Evolutionary conservation across 2,888 invertebrate genomes (phyloP), one percentile per base, ranked within the genome.

Genomic region (Eilema sororculum): DNA sequence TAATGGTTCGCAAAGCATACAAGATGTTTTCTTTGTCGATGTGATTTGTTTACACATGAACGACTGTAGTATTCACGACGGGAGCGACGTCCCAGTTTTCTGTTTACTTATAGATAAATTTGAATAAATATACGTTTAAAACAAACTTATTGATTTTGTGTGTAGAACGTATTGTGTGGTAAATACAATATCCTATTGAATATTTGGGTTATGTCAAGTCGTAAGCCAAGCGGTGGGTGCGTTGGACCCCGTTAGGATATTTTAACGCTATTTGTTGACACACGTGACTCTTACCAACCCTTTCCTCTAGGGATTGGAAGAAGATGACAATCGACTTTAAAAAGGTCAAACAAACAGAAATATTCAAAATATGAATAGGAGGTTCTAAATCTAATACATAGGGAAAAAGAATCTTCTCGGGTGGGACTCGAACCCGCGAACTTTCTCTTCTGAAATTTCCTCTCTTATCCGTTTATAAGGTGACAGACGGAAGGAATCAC

Each of bases 21-120:
- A 69, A 73, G 64, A 69, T 76, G 78, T 77, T 78, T 79, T 85
- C 84, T 87, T 89, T 89, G 87, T 86, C 84, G 80, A 77, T 78
- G 75, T 73, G 78, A 79, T 87, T 85, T 87, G 84, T 85, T 86
- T 84, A 84, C 82, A 87, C 88, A 84, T 86, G 84, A 84, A 86
- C 87, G 75, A 79, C 72, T 76, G 80, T 76, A 76, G 75, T 76
- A 78, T 73, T 72, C 73, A 72, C 2, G 59, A 10, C 63, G 37
- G 67, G 72, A 59, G 71, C 73, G 41, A 77, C 75, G 82, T 72
- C 77, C 81, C 60, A 77, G 68, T 76, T 78, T 52, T 69, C 58
- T 74, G 65, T 76, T 79, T 73, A 72, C 71, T 66, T 62, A 58
- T 63, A 71, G 74, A 80, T 76, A 78, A 79, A 56, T 78, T 77